Base-by-base conservation (phyloP, 2,797 vertebrate species). In the Garrulus glandarius region DNA sequence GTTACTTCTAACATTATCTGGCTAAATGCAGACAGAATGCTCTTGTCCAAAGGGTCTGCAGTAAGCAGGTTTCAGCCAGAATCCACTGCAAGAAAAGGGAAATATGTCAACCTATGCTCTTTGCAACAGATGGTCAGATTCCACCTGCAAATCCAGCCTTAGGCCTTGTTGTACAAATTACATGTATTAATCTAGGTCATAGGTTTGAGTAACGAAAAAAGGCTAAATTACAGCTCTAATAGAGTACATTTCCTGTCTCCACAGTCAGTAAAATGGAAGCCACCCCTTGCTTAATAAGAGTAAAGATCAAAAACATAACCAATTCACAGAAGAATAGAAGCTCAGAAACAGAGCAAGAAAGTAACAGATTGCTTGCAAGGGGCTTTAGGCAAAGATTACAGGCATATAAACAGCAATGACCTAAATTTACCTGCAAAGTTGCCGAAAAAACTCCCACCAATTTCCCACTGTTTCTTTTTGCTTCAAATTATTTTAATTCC, bases 381-480 rank as follows among this genome's bases (percentile, higher is more conserved):
- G 34, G 12, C 39, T 87, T 85, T 34, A 59, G 24, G 27, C 55
- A 81, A 77, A 93, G 52, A 5, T 55, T 67, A 41, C 29, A 67
- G 53, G 27, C 23, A 14, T 56, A 44, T 29, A 26, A 50, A 63
- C 24, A 72, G 55, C 43, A 89, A 29, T 68, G 30, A 82, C 41
- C 59, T 36, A 61, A 53, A 55, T 71, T 75, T 72, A 89, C 49
- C 37, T 56, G 61, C 20, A 69, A 72, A 68, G 67, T 1, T 91
- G 59, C 67, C 92, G n/a, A 19, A 69, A 82, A 49, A 81, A 34
- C 0, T 0, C 2, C 6, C 2, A 18, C 15, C 19, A 22, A 32
- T 44, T 61, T 91, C 53, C 34, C 44, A 82, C n/a, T 21, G 41
- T 43, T 90, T 84, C 65, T 94, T 78, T 96, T 79, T 19, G 70